Base-by-base conservation (phyloP, 2,888 invertebrate genomes). In the Lamellibrachia columna region DNA sequence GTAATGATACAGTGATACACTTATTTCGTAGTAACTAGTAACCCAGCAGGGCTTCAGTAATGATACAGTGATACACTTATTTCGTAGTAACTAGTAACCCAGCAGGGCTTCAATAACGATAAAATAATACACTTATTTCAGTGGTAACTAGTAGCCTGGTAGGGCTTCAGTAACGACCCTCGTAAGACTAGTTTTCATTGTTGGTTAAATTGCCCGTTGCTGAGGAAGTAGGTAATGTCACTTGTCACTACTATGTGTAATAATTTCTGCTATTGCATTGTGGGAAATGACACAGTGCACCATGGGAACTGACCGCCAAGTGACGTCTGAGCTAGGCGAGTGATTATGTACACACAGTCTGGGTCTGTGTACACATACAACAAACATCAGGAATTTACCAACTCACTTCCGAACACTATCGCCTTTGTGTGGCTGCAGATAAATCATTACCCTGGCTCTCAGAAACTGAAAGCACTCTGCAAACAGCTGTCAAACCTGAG, bases 351-450 rank as follows among this genome's bases (percentile, higher is more conserved):
- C 75, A 75, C 75, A 75, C 22, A 60, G 15, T 3, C 11, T 15
- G n/a, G 0, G 75, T 22, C 75, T 75, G 75, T 75, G 75, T 40
- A 40, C 40, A 40, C 75, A 22, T 22, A n/a, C 75, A 75, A 75
- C 75, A 75, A 75, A 75, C 75, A 75, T 22, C 4, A 75, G 75
- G 75, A 75, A 75, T 75, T 22, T 75, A 75, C 75, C 40, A 40
- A 40, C 40, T 40, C 40, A 40, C 40, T 40, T 40, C 40, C 22
- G 75, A 75, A 75, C 75, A 75, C 75, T 75, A n/a, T n/a, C n/a
- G 75, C 22, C 75, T 75, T 75, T 75, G 75, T 75, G 75, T n/a
- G 75, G 75, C 75, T 75, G 75, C 75, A 75, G n/a, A 75, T 75
- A 75, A 75, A 75, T 75, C 75, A 75, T n/a, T 75, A 22, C 75